A percentile compares a stretch with the other conserved stretches of the same genome.
Evolutionary conservation across 2,797 vertebrate genomes (phyloP).

Genomic region (Eulemur mongoz): DNA sequence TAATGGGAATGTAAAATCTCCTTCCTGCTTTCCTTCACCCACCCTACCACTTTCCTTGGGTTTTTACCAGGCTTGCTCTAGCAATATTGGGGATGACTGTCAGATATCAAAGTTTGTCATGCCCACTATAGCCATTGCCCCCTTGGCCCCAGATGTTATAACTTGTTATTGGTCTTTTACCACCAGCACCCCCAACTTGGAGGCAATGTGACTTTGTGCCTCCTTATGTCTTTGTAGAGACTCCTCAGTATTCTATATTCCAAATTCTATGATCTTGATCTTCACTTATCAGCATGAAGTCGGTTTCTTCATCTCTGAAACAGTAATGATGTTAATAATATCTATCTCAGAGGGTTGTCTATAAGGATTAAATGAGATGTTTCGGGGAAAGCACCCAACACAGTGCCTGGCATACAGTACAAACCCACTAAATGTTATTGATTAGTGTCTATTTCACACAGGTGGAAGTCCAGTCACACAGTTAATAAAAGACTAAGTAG

Average conservation of each 20-base stretch:
- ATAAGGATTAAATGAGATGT: neutral
- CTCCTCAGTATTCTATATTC: neutral
- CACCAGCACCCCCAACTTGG: neutral
- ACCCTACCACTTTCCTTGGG: neutral
- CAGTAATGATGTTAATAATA: neutral
- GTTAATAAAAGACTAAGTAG: neutral
- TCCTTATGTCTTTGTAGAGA: neutral
- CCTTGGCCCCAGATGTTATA: neutral
- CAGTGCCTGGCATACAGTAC: neutral
- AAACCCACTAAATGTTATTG: neutral
- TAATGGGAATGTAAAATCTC: neutral
- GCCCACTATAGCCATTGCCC: neutral
- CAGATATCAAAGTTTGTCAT: neutral
- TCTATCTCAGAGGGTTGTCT: neutral
- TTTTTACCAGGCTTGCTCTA: neutral
- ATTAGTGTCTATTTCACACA: neutral
- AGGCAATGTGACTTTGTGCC: neutral
- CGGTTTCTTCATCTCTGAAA: neutral
- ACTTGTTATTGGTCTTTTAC: neutral
- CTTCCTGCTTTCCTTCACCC: neutral
- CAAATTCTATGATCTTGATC: neutral
- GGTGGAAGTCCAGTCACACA: neutral
- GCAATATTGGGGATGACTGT: neutral
- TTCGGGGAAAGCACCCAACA: neutral
- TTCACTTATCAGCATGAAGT: neutral